phyloP scores from a whole-genome alignment of 2,113 vertebrate genomes.

The Sterna hirundo region DNA sequence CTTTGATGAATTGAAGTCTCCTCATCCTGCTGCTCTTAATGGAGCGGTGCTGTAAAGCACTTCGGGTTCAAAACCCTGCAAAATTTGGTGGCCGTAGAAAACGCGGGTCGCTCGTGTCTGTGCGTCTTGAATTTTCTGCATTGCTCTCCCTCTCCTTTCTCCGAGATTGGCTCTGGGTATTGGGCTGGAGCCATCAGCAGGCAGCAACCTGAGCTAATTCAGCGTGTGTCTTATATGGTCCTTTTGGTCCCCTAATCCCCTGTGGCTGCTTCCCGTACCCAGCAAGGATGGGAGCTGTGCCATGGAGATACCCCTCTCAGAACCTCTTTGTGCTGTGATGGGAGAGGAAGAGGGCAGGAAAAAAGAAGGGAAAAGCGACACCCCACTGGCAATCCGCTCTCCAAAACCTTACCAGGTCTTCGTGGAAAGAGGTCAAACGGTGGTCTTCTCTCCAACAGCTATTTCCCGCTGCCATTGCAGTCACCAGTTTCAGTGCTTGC shows the following conservation, averaged over 20 bases:
- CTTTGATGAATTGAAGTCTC: constrained; percentile 43
- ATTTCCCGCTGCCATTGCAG: background rate
- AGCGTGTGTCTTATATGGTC: background rate
- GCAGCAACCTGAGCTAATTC: background rate
- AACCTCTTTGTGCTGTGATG: background rate
- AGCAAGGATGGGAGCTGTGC: background rate
- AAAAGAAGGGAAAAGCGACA: background rate
- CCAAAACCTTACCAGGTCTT: background rate
- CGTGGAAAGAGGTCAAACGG: background rate
- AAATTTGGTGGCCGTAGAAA: background rate
- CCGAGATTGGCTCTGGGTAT: background rate
- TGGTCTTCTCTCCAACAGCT: background rate
- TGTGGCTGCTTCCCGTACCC: background rate
- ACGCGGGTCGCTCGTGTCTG: fast-evolving
- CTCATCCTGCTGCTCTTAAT: background rate
- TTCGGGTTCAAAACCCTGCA: background rate
- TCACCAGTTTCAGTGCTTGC: fast-evolving
- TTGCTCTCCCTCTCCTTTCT: background rate
- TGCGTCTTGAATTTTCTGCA: background rate
- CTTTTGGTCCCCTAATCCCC: background rate
- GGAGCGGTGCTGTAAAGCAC: background rate
- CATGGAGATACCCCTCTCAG: background rate
- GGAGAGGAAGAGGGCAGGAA: background rate
- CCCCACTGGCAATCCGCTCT: background rate
- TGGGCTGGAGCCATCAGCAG: background rate